These are phyloP conservation scores for Heteromyza rotundicornis DNA, from an alignment of 2,888 invertebrate species.

Conservation along the genomic window DNA sequence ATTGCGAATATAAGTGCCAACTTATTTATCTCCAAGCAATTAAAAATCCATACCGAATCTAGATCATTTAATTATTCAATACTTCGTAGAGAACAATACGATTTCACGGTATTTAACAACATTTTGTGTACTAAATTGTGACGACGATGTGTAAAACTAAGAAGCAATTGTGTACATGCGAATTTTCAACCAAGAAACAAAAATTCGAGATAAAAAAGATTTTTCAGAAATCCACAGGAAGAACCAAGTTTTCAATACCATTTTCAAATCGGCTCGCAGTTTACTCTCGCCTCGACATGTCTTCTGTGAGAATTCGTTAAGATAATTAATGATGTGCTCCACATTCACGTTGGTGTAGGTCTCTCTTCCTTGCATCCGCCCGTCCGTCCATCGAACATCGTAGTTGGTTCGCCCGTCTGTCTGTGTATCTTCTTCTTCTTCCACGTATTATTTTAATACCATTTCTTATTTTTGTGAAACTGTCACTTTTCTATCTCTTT, in stretches of 20 bases:
- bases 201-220: conserved; percentile 7
- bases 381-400: conserved; percentile 26
- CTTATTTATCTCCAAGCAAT: too few relatives aligned
- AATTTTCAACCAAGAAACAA: background rate
- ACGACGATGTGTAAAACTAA: too few relatives aligned
- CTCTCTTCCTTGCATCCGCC: conserved; percentile 23
- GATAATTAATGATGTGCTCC: conserved; percentile 62
- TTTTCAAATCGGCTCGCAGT: conserved; percentile 40
- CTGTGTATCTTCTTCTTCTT: conserved; percentile 11
- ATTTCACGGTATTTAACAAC: too few relatives aligned
- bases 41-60: too few relatives aligned
- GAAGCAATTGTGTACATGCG: background rate
- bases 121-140: too few relatives aligned
- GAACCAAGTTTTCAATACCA: conserved; percentile 45
- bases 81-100: too few relatives aligned
- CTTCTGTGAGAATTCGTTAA: conserved; percentile 35
- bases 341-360: conserved; percentile 58
- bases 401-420: conserved; percentile 31
- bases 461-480: conserved; percentile 44
- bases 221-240: conserved; percentile 49
- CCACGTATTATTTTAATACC: conserved; percentile 32
- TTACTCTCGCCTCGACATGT: conserved; percentile 31
- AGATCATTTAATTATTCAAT: too few relatives aligned
- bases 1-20: too few relatives aligned
- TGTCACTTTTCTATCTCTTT: conserved; percentile 49